Base-by-base conservation (phyloP, 2,888 invertebrate species). In the Cremastinae sp. region DNA sequence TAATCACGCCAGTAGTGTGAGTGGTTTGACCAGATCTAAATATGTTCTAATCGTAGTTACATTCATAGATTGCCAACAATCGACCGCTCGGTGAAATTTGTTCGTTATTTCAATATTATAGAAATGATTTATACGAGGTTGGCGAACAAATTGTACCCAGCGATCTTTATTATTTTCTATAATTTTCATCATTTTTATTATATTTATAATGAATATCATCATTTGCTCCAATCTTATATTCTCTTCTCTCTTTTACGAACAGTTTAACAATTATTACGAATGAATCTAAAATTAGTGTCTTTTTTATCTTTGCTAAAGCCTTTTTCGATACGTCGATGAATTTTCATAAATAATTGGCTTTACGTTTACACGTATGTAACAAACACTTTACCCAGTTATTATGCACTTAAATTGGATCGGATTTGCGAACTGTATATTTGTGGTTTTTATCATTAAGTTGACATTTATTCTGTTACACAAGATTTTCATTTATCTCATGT, bases 201-300 rank as follows among this genome's bases (percentile, higher is more conserved):
- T 73, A 53, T 64, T 72, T 68, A 74, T 61, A 58, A 59, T 64
- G 64, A 49, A 72, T 69, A 75, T 68, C 70, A 35, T 37, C 22
- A 14, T 37, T 16, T 62, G 55, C 43, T 37, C 22, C 18, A 1
- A 18, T 37, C 3, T 37, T 56, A 49, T 2, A 45, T 62, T 65
- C 37, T 41, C 59, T 39, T 61, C 39, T 66, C 68, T 61, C 51
- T 49, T 65, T 74, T 18, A 41, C 72, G 74, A 78, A 79, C 62
- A 72, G 65, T 76, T 78, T 45, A 78, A 80, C 76, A 76, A 75
- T 76, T 70, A 75, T 69, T 70, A 65, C 59, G 59, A 75, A 59
- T 53, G 22, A 65, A 37, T 59, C 47, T 61, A 69, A 62, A 56
- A 58, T 47, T 45, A 53, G 58, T 64, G 20, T 58, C 35, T 8